Percentiles rank a stretch among this genome's conserved stretches.
phyloP scores from a whole-genome alignment of 2,797 vertebrate species.

The Falco biarmicus region DNA sequence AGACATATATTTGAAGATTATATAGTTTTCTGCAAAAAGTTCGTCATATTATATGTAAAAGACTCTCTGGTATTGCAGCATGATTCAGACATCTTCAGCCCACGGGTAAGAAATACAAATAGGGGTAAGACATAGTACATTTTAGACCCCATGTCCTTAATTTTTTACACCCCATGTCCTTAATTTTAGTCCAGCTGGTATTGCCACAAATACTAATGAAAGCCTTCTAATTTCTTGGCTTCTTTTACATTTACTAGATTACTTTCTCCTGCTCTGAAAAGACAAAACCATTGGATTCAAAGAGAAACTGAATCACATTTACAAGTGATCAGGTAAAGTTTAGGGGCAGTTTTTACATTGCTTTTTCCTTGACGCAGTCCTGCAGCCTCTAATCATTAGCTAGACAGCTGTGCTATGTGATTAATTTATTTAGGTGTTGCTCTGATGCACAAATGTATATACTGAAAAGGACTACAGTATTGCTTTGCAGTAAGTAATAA shows the following conservation, averaged over 20 bases:
- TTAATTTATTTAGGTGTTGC: slow-evolving; percentile 72
- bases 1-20: background rate
- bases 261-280: background rate
- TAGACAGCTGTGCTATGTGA: slow-evolving; percentile 55
- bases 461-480: slow-evolving; percentile 68
- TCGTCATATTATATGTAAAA: background rate
- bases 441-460: slow-evolving; percentile 57
- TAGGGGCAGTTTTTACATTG: background rate
- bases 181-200: background rate
- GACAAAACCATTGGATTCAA: background rate
- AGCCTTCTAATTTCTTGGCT: background rate
- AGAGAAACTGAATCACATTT: background rate
- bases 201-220: background rate
- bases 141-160: background rate
- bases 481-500: slow-evolving; percentile 67
- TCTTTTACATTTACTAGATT: background rate
- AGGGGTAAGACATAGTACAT: background rate
- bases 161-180: background rate
- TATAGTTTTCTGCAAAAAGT: background rate
- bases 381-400: slow-evolving; percentile 37
- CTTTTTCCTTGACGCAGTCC: slow-evolving; percentile 5
- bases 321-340: background rate
- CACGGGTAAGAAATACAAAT: background rate
- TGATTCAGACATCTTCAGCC: background rate
- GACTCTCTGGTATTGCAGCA: background rate